phyloP scores from a whole-genome alignment of 1,140 invertebrate species.

The Armadillidium nasatum region DNA sequence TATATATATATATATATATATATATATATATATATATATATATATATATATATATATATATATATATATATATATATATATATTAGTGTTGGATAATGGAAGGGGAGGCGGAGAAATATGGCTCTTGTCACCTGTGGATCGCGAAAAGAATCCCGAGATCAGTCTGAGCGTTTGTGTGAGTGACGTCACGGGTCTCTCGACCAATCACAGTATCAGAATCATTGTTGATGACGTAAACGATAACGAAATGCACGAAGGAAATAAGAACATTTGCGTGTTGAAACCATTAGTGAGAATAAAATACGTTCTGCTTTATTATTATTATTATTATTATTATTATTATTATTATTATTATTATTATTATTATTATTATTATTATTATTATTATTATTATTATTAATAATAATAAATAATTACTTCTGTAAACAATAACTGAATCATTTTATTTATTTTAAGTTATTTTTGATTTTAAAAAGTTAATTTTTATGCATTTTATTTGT shows the following conservation, averaged over 20 bases:
- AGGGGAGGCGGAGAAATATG: not conserved
- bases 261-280: not conserved
- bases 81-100: not conserved
- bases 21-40: too few relatives aligned
- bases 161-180: not conserved
- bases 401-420: too few relatives aligned
- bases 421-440: too few relatives aligned
- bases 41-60: too few relatives aligned
- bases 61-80: too few relatives aligned
- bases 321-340: not conserved
- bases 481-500: too few relatives aligned
- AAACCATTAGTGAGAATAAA: not conserved
- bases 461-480: too few relatives aligned
- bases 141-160: not conserved
- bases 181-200: conserved; percentile 2
- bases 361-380: too few relatives aligned
- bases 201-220: not conserved
- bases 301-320: not conserved
- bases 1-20: too few relatives aligned
- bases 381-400: too few relatives aligned
- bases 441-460: too few relatives aligned
- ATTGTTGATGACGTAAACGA: not conserved
- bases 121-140: not conserved
- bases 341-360: too few relatives aligned
- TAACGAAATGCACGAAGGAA: not conserved